phyloP scores from a whole-genome alignment of 1,140 invertebrate genomes.

The Lineus longissimus region DNA sequence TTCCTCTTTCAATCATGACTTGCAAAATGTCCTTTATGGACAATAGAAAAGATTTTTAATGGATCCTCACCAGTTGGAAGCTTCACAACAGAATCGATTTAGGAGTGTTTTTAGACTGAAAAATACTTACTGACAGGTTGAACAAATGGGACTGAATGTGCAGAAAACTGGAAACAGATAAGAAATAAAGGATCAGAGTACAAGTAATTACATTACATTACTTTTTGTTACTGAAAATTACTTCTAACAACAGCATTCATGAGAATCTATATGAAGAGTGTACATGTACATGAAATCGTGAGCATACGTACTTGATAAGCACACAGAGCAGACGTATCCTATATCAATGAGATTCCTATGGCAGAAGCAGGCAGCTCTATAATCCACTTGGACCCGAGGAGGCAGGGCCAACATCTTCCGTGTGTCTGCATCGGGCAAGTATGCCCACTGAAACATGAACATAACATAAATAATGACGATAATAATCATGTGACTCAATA shows the following conservation, averaged over 20 bases:
- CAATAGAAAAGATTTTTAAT: no score
- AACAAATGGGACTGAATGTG: constrained; percentile 94
- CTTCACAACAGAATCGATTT: no score
- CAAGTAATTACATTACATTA: no score
- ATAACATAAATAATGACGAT: constrained; percentile 9
- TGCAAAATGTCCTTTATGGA: no score
- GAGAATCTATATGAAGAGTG: no score
- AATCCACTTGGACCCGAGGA: constrained; percentile 86
- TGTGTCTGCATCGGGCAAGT: constrained; percentile 77
- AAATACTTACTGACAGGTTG: constrained; percentile 86
- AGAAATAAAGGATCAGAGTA: background rate
- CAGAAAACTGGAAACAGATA: constrained; percentile 82
- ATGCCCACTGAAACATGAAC: constrained; percentile 75
- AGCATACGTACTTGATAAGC: constrained; percentile 79
- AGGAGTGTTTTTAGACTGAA: no score
- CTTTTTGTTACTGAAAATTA: no score
- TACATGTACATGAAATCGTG: background rate
- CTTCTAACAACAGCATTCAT: no score
- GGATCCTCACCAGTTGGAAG: no score
- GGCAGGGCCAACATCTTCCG: constrained; percentile 82
- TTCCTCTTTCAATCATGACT: no score
- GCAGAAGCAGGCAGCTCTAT: constrained; percentile 95
- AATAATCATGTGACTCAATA: background rate
- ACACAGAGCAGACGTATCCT: constrained; percentile 96
- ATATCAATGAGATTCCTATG: constrained; percentile 94